These are phyloP conservation scores for Conopomorpha cramerella DNA, from an alignment of 1,140 invertebrate genomes.

Conservation along the genomic window DNA sequence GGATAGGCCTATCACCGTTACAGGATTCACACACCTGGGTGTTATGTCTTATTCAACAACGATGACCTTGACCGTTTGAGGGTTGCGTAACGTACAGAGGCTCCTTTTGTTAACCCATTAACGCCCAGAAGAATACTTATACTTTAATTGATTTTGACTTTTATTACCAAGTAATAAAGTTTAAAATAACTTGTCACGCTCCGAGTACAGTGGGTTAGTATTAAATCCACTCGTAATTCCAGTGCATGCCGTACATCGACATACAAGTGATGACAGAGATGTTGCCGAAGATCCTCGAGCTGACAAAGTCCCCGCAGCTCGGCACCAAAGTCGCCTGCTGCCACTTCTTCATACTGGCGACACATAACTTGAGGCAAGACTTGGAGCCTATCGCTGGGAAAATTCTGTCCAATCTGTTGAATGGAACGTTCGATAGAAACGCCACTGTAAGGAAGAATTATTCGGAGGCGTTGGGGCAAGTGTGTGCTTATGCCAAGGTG, in stretches of 20 bases:
- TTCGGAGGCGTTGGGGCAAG: constrained; percentile 80
- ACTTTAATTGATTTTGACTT: too few relatives aligned
- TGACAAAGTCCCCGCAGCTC: constrained; percentile 80
- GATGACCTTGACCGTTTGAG: too few relatives aligned
- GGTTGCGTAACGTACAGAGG: too few relatives aligned
- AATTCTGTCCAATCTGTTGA: constrained; percentile 75
- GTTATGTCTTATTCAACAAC: too few relatives aligned
- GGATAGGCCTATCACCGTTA: too few relatives aligned
- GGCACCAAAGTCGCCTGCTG: constrained; percentile 85
- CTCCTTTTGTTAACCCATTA: too few relatives aligned
- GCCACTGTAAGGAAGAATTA: constrained; percentile 80
- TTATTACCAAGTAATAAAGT: too few relatives aligned
- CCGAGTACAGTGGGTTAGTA: too few relatives aligned
- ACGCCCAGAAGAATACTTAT: too few relatives aligned
- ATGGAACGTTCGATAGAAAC: constrained; percentile 84
- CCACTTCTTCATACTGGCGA: constrained; percentile 80
- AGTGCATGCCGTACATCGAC: constrained; percentile 86
- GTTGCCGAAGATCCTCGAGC: constrained; percentile 79
- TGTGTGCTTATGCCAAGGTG: constrained; percentile 83
- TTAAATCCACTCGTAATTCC: too few relatives aligned
- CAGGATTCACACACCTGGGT: too few relatives aligned
- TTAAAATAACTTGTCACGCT: too few relatives aligned
- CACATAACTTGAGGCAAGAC: constrained; percentile 59
- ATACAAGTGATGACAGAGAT: constrained; percentile 75
- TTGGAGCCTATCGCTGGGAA: constrained; percentile 71